Base-by-base conservation (phyloP, 2,888 invertebrate genomes). In the Silvanus unidentatus region DNA sequence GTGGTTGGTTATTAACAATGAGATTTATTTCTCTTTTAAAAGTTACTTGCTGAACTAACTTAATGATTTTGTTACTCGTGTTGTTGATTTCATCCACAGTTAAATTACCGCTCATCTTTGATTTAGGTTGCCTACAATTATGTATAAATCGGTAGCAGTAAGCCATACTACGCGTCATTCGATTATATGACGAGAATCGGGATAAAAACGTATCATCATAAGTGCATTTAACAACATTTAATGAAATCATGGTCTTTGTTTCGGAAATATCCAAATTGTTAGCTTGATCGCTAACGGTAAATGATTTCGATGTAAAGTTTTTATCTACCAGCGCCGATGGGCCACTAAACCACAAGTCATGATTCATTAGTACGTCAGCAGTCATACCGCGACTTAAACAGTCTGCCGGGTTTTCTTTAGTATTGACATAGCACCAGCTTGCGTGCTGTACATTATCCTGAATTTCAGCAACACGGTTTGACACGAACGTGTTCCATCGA, bases 401-500 rank as follows among this genome's bases (percentile, higher is more conserved):
- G 22, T 47, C 43, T 4, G 40, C 47, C 5, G 43, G 46, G 35
- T 51, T 51, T 22, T 46, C 40, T 14, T 41, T 39, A 4, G 44
- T 40, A 13, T 15, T 14, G 10, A 51, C 42, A 22, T 54, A 51
- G 6, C 43, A 11, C 58, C 55, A 58, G 1, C 42, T 4, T n/a
- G 8, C 6, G 4, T 16, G 13, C 2, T 42, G 28, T 10, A 39
- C 45, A 6, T 49, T 37, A n/a, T 40, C 35, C 40, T 49, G 53
- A 2, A 59, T 58, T 28, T 58, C 50, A 2, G 50, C 39, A 15
- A 57, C 49, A 2, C 53, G 39, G 44, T 60, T 48, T 1, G 54
- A 48, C 0, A 61, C 57, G 34, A 60, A 62, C 0, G 52, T 53
- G 35, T 57, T 55, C 43, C 52, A 49, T 6, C 28, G 44, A 14